phyloP scores from a whole-genome alignment of 2,888 invertebrate species.

The Neoaliturus tenellus region DNA sequence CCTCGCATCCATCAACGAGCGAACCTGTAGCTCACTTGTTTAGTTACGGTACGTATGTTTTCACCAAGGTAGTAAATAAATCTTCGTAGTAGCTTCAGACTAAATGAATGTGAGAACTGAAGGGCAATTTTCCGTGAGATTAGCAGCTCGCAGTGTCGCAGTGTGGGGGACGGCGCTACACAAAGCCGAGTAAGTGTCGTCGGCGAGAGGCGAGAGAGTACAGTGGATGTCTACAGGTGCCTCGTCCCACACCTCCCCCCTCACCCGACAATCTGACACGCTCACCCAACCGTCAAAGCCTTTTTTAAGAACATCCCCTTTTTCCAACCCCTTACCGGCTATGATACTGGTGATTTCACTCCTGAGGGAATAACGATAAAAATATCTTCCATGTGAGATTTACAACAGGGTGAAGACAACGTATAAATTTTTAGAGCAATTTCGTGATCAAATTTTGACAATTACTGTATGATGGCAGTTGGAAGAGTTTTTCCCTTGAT shows the following conservation, averaged over 20 bases:
- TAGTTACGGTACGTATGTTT: no score
- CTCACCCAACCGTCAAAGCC: slow-evolving; percentile 27
- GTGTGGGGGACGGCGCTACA: not conserved
- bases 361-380: no score
- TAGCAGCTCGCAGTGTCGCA: not conserved
- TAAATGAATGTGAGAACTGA: not conserved
- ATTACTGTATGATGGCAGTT: no score
- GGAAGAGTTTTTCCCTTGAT: no score
- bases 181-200: slow-evolving; percentile 3
- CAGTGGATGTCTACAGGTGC: slow-evolving; percentile 21
- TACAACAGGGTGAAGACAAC: no score
- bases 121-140: not conserved
- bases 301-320: slow-evolving; percentile 22
- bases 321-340: not conserved
- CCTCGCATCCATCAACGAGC: no score
- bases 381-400: no score
- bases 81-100: not conserved
- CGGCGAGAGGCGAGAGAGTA: not conserved
- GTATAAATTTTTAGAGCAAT: no score
- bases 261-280: slow-evolving; percentile 17
- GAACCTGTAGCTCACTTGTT: no score
- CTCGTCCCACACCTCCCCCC: not conserved
- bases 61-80: no score
- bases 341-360: not conserved
- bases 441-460: no score